Base-by-base conservation (phyloP, 2,888 invertebrate species). In the Brachyptera risi region DNA sequence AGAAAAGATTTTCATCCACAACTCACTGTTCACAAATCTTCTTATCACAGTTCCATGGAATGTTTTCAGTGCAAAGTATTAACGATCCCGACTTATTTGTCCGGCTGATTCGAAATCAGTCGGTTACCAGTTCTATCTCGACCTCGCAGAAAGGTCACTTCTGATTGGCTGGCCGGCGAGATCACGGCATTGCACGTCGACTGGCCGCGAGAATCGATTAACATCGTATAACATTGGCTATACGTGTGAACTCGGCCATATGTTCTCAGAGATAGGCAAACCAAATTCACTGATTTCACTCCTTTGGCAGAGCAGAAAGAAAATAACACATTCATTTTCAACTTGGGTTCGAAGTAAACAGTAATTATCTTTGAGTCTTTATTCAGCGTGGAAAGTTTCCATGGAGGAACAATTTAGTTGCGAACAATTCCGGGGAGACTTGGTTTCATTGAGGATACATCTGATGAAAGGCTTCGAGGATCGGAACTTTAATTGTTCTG, bases 201-300 rank as follows among this genome's bases (percentile, higher is more conserved):
- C n/a, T 15, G 17, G 50, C 23, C 49, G 49, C 15, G 49, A n/a
- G 31, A 51, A 51, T 42, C 42, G 42, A 42, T 42, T 42, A 42
- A 17, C 7, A 19, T 42, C 42, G 19, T 21, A n/a, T n/a, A 15
- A 42, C 42, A 42, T 42, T 42, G 21, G 42, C 21, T 19, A 21
- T 51, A 51, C 50, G 17, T 27, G 50, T 24, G 50, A 51, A 51
- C 26, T 17, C 17, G 26, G 31, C 50, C 26, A 26, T 51, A n/a
- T 51, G 50, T 51, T 51, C 27, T 51, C 27, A 51, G 26, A 51
- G 50, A 51, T 51, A 51, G 50, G 24, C 26, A n/a, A 49, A n/a
- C 50, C 17, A 51, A 51, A 42, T 42, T 42, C 42, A 42, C 42
- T 51, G 50, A 51, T 51, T 51, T 51, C n/a, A n/a, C n/a, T 51